A percentile compares a stretch with the other conserved stretches of the same genome.
phyloP scores from a whole-genome alignment of 2,797 vertebrate genomes.

The Ambastaia sidthimunki region DNA sequence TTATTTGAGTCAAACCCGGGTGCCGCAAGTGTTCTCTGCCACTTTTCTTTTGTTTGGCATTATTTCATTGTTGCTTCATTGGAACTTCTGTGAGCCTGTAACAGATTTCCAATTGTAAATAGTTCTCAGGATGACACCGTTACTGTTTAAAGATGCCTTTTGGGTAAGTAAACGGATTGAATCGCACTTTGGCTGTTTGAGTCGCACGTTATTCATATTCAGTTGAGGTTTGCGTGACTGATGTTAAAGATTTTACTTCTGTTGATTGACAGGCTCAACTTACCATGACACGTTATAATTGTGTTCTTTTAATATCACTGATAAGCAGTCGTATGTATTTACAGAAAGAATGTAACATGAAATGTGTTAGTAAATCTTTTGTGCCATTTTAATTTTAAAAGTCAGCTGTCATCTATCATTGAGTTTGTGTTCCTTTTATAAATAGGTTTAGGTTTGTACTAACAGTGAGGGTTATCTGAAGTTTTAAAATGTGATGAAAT shows the following conservation, averaged over 20 bases:
- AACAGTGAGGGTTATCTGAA: neutral
- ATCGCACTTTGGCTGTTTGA: neutral
- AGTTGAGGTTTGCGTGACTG: neutral
- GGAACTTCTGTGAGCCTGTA: neutral
- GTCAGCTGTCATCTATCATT: neutral
- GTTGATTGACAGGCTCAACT: neutral
- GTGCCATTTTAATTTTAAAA: neutral
- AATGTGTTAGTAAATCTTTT: neutral
- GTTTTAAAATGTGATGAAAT: neutral
- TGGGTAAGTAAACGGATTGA: constrained; percentile 85
- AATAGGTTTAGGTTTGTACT: neutral
- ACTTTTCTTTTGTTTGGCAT: constrained; percentile 68
- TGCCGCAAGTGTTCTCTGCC: constrained; percentile 58
- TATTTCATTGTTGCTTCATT: neutral
- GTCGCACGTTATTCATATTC: neutral
- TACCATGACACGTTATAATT: too few species aligned
- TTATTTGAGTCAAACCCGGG: constrained; percentile 79
- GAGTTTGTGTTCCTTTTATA: neutral
- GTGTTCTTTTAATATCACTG: neutral
- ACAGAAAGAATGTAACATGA: neutral
- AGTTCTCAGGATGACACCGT: constrained; percentile 73
- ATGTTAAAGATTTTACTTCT: neutral
- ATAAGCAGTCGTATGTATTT: neutral
- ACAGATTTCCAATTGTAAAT: neutral
- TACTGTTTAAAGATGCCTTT: constrained; percentile 90